Evolutionary conservation across 2,888 invertebrate species (phyloP), one percentile per base, ranked within the genome.

Genomic region (Diogma glabrata): DNA sequence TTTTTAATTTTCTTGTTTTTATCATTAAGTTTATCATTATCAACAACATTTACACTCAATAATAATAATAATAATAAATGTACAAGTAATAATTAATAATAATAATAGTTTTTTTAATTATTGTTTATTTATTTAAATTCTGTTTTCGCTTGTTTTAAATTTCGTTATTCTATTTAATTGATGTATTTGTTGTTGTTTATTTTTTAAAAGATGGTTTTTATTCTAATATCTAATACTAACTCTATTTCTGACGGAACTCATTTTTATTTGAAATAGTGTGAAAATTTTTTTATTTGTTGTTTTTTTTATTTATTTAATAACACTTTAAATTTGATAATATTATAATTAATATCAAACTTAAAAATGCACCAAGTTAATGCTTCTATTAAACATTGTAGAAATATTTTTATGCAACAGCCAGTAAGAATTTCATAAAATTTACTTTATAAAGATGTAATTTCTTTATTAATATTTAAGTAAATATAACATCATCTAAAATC

Each of bases 11-110:
- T 43, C n/a, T n/a, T n/a, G n/a, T n/a, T n/a, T 43, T 43, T 22
- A 43, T 22, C 22, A 19, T 40, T 43, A 22, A 22, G 12, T 43
- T 43, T 43, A 12, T 22, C 20, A 14, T 43, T 14, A 43, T 43
- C 43, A 43, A 43, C 43, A 43, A 43, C 43, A 43, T 43, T 43
- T 43, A 43, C 43, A 43, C 43, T 43, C 43, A 43, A 43, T 22
- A 20, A 43, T 43, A 43, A 43, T 22, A 43, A 40, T 40, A n/a
- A n/a, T n/a, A n/a, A n/a, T n/a, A n/a, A n/a, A n/a, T n/a, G n/a
- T n/a, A n/a, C n/a, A n/a, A n/a, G n/a, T n/a, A n/a, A n/a, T 19
- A 40, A 40, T 40, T 40, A 19, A 43, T 43, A 43, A 22, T 43
- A 43, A 43, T 43, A 43, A 43, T n/a, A n/a, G n/a, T n/a, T n/a